These are phyloP conservation scores for Plecturocebus donacophilus DNA, from an alignment of 2,113 vertebrate species.

Conservation along the genomic window DNA sequence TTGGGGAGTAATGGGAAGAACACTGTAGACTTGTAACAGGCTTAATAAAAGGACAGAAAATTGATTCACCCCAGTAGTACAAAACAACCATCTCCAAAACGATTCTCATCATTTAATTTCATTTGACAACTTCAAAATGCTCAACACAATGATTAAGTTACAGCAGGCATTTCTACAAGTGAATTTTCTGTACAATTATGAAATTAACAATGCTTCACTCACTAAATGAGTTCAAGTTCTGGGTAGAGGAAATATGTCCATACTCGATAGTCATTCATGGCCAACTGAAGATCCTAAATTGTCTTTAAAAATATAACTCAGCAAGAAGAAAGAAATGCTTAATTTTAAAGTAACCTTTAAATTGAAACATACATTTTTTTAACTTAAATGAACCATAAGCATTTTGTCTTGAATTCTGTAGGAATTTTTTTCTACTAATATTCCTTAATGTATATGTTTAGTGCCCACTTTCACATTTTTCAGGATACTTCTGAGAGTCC, in stretches of 20 bases:
- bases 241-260: not conserved
- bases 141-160: not conserved
- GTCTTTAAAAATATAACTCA: not conserved
- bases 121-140: not conserved
- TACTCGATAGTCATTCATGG: not conserved
- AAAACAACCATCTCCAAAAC: not conserved
- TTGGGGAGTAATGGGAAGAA: not conserved
- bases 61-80: not conserved
- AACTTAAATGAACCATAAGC: not conserved
- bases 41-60: not conserved
- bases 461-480: not conserved
- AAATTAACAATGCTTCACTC: not conserved
- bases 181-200: not conserved
- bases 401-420: not conserved
- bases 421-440: not conserved
- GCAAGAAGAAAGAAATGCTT: not conserved
- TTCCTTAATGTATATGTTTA: not conserved
- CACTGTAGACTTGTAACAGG: not conserved
- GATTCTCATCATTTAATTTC: not conserved
- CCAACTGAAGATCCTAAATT: not conserved
- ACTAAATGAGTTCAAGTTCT: not conserved
- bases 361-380: not conserved
- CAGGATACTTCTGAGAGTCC: not conserved
- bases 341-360: constrained; percentile 38
- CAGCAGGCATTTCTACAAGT: not conserved